phyloP scores from a whole-genome alignment of 1,140 invertebrate genomes.

The Aporrectodea caliginosa region DNA sequence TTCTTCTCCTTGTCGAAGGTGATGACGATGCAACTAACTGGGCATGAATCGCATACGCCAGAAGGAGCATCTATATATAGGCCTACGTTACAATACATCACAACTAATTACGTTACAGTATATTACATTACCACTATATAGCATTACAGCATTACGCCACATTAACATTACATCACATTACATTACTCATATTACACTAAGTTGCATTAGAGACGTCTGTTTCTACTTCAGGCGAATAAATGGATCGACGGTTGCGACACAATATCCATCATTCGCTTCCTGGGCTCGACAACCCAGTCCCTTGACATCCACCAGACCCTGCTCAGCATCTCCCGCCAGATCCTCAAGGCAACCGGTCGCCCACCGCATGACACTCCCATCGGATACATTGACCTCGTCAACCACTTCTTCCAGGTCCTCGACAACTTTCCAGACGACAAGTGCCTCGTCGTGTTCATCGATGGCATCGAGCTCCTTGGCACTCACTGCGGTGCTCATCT shows the following conservation, averaged over 20 bases:
- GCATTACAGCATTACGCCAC: background rate
- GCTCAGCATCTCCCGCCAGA: constrained; percentile 81
- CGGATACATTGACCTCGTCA: constrained; percentile 41
- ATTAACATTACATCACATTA: background rate
- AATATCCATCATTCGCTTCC: constrained; percentile 75
- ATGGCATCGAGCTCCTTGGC: constrained; percentile 44
- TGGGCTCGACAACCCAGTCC: constrained; percentile 93
- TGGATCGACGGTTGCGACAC: constrained; percentile 22
- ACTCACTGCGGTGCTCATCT: constrained; percentile 41
- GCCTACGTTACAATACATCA: too few relatives aligned
- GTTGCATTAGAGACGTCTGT: constrained; percentile 2
- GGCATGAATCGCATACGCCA: too few relatives aligned
- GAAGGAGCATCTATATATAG: too few relatives aligned
- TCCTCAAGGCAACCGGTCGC: constrained; percentile 36
- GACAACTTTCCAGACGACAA: constrained; percentile 37
- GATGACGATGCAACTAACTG: too few relatives aligned
- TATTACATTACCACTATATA: background rate
- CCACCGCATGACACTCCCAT: constrained; percentile 36
- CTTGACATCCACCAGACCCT: constrained; percentile 88
- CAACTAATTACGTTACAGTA: background rate
- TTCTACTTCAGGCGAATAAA: background rate
- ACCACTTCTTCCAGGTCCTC: constrained; percentile 41
- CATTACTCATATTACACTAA: background rate
- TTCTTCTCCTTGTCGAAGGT: too few relatives aligned
- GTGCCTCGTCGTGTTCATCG: constrained; percentile 47